Evolutionary conservation across 2,888 invertebrate species (phyloP).

Genomic region (Sarcophaga subvicina): DNA sequence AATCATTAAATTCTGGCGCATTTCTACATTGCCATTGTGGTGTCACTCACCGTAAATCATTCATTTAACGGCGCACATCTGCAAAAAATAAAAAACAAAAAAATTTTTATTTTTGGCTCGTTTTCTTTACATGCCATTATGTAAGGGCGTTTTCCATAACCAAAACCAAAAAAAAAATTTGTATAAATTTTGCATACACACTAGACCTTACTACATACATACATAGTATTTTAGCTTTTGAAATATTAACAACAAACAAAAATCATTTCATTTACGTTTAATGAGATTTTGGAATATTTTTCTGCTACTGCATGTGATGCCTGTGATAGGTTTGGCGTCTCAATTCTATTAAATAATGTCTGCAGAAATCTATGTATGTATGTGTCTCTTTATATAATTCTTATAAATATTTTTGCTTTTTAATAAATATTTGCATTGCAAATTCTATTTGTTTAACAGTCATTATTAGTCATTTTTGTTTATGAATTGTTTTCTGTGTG

Average conservation of each 20-base stretch:
- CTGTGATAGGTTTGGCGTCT: not conserved
- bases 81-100: not conserved
- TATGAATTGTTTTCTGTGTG: conserved; percentile 12
- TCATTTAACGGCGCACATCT: conserved; percentile 24
- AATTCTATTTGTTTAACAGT: conserved; percentile 11
- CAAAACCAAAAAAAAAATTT: too few species aligned
- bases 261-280: too few species aligned
- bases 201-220: too few species aligned
- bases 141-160: conserved; percentile 45
- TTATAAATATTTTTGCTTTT: too few species aligned
- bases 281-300: too few species aligned
- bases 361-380: too few species aligned
- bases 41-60: conserved; percentile 51
- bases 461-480: conserved; percentile 31
- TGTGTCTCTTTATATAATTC: too few species aligned
- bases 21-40: conserved; percentile 18
- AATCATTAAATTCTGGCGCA: conserved; percentile 41
- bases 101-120: conserved; percentile 7
- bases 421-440: conserved; percentile 43
- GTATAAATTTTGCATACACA: too few species aligned
- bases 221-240: too few species aligned
- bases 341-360: not conserved
- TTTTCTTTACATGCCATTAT: conserved; percentile 47
- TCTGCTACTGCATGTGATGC: not conserved
- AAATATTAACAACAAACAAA: too few species aligned